phyloP scores from a whole-genome alignment of 2,888 invertebrate species.

The Notodonta dromedarius region DNA sequence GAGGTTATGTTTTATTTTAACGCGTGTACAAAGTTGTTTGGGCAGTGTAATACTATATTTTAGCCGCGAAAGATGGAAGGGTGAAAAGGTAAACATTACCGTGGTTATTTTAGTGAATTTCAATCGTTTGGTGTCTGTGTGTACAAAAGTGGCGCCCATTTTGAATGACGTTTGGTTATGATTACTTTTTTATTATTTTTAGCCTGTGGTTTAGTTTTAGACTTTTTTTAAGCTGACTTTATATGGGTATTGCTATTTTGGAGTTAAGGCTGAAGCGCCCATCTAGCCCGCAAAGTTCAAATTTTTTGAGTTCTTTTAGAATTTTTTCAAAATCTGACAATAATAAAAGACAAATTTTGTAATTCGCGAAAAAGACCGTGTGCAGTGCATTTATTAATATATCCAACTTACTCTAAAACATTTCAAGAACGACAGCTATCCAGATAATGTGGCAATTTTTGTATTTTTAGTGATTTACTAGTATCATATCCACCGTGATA shows the following conservation, averaged over 20 bases:
- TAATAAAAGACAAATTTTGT: too few relatives aligned
- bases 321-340: too few relatives aligned
- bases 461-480: too few relatives aligned
- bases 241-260: constrained; percentile 2
- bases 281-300: too few relatives aligned
- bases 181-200: constrained; percentile 50
- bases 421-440: too few relatives aligned
- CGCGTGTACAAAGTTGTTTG: constrained; percentile 7
- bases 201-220: constrained; percentile 21
- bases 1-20: constrained; percentile 22
- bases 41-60: constrained; percentile 76
- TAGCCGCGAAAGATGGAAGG: constrained; percentile 78
- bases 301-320: too few relatives aligned
- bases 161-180: constrained; percentile 74
- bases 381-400: too few relatives aligned
- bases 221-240: constrained; percentile 29
- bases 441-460: too few relatives aligned
- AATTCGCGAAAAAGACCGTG: too few relatives aligned
- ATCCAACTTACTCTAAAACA: too few relatives aligned
- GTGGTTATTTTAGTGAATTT: constrained; percentile 80
- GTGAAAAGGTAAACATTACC: constrained; percentile 80
- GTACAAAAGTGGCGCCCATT: constrained; percentile 78
- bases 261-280: too few relatives aligned
- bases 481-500: too few relatives aligned
- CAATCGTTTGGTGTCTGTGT: constrained; percentile 69